Percentiles rank a stretch among this genome's conserved stretches.
phyloP scores from a whole-genome alignment of 2,797 vertebrate species.

The Tadarida brasiliensis region DNA sequence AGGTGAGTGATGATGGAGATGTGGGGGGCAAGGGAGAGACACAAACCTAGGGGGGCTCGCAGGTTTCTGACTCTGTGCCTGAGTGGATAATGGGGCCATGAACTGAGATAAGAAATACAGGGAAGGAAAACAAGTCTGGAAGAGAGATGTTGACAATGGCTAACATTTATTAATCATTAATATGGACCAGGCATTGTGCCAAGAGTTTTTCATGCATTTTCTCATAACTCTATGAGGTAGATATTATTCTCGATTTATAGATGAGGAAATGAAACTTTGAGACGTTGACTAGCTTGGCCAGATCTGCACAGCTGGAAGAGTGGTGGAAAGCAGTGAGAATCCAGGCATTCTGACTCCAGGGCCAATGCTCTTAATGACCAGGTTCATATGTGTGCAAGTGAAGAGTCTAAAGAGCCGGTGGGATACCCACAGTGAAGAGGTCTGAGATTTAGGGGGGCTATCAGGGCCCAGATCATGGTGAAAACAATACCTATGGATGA shows the following conservation, averaged over 20 bases:
- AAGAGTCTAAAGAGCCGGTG: neutral
- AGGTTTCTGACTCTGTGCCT: slow-evolving; percentile 7
- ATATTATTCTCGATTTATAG: slow-evolving; percentile 42
- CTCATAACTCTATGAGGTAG: slow-evolving; percentile 20
- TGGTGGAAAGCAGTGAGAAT: slow-evolving; percentile 36
- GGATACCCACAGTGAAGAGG: neutral
- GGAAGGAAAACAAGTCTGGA: slow-evolving; percentile 18
- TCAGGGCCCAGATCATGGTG: neutral
- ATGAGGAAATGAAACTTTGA: slow-evolving; percentile 55
- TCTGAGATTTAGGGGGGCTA: neutral
- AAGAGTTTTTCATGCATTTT: slow-evolving; percentile 47
- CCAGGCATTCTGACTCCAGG: neutral
- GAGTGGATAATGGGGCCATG: neutral
- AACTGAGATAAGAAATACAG: neutral
- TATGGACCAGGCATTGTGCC: neutral
- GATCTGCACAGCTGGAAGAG: neutral
- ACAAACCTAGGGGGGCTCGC: neutral
- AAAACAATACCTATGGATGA: neutral
- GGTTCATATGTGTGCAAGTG: neutral
- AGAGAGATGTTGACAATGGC: neutral
- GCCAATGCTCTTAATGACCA: neutral
- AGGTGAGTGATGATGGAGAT: neutral
- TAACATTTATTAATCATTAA: slow-evolving; percentile 42
- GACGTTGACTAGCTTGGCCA: neutral
- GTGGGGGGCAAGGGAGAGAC: neutral